These are phyloP conservation scores for Ptyas mucosa DNA, from an alignment of 2,113 vertebrate genomes.

Conservation along the genomic window DNA sequence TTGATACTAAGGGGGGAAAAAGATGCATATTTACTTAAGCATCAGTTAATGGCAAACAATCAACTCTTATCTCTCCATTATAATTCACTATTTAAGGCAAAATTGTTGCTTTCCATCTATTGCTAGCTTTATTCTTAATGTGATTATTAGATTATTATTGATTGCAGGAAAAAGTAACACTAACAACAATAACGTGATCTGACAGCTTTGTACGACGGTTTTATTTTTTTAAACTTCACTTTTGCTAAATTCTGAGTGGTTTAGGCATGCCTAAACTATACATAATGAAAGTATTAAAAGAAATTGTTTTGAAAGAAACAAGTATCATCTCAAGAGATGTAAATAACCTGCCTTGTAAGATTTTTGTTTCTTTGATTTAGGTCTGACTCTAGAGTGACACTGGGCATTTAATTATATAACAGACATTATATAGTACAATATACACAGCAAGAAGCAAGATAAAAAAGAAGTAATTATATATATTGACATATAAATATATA, in stretches of 20 bases:
- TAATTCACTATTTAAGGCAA: not conserved
- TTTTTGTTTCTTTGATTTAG: not conserved
- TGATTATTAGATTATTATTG: not conserved
- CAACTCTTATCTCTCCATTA: not conserved
- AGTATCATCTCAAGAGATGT: not conserved
- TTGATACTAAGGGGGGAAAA: slow-evolving; percentile 77
- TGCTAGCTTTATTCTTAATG: not conserved
- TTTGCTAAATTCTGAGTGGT: not conserved
- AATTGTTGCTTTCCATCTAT: not conserved
- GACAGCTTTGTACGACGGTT: not conserved
- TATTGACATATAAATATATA: not conserved
- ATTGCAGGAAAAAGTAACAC: not conserved
- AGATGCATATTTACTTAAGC: not conserved
- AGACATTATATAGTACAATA: not conserved
- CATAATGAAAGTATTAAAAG: not conserved
- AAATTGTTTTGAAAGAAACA: not conserved
- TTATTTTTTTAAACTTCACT: not conserved
- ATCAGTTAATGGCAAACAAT: not conserved
- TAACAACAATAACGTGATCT: not conserved
- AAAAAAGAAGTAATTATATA: not conserved
- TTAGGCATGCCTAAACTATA: not conserved
- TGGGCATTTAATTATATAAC: not conserved
- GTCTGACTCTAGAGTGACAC: not conserved
- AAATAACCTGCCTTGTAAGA: not conserved
- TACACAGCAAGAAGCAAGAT: not conserved